Conservation (phyloP, 2,113 vertebrate genomes). For the Rhabdornis inornatus region DNA sequence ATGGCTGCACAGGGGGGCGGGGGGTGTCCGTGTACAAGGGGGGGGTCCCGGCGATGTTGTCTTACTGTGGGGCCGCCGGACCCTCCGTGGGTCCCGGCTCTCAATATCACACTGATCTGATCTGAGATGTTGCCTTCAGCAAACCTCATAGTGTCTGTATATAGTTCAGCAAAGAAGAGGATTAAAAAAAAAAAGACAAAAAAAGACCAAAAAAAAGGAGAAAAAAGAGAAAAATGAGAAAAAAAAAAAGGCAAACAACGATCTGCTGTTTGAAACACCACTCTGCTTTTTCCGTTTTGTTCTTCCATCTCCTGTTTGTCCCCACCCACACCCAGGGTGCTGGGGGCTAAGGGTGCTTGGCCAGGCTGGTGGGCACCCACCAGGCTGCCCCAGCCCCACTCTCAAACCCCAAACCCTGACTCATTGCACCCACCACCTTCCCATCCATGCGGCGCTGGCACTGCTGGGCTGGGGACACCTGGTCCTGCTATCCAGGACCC, state of each 20-base stretch:
- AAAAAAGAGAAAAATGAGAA: neutral
- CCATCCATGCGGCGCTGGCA: neutral
- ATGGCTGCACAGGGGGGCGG: neutral
- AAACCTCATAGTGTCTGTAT: conserved; percentile 69
- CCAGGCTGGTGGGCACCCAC: neutral
- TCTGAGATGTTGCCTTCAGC: conserved; percentile 73
- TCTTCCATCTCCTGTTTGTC: neutral
- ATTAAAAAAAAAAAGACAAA: neutral
- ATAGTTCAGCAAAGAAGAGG: conserved; percentile 30
- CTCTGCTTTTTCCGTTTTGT: conserved; percentile 19
- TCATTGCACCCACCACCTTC: neutral
- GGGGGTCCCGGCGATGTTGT: conserved; percentile 4
- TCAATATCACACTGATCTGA: conserved; percentile 66
- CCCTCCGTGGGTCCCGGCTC: conserved; percentile 17
- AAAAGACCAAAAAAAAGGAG: neutral
- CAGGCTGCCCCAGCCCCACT: neutral
- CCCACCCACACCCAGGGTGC: neutral
- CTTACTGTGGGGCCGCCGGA: conserved; percentile 33
- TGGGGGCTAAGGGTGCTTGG: neutral
- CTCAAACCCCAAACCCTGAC: neutral
- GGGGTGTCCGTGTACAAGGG: neutral
- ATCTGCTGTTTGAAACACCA: conserved; percentile 56
- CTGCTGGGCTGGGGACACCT: neutral
- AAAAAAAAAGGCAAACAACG: neutral
- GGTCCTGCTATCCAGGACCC: neutral